phyloP scores from a whole-genome alignment of 2,888 invertebrate species.

The Drosophila mimetica region DNA sequence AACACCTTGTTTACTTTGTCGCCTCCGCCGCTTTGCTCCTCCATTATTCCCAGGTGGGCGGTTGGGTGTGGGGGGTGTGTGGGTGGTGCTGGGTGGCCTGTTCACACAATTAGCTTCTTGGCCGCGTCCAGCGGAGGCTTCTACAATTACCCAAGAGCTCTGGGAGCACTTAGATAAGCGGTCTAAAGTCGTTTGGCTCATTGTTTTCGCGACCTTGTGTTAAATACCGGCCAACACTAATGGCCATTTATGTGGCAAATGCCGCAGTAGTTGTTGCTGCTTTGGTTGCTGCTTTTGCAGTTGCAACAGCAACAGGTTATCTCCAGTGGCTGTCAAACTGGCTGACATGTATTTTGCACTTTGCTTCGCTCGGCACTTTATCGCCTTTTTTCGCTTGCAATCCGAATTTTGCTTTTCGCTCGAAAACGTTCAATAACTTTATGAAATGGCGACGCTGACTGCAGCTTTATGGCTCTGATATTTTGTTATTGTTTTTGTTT shows the following conservation, averaged over 20 bases:
- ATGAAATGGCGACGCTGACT: constrained; percentile 65
- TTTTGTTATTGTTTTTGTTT: constrained; percentile 11
- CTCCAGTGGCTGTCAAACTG: constrained; percentile 49
- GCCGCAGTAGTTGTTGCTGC: constrained; percentile 12
- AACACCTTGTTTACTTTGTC: constrained; percentile 73
- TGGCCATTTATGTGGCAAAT: constrained; percentile 44
- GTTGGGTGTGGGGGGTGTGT: constrained; percentile 22
- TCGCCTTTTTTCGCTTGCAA: constrained; percentile 36
- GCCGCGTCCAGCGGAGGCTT: constrained; percentile 17
- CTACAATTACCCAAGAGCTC: constrained; percentile 54
- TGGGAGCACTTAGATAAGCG: constrained; percentile 32
- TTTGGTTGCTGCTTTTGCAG: constrained; percentile 2
- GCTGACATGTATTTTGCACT: constrained; percentile 22
- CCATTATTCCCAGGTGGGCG: constrained; percentile 5
- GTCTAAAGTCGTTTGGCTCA: constrained; percentile 48
- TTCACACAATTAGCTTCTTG: constrained; percentile 64
- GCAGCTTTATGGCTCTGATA: constrained; percentile 33
- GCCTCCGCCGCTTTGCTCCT: constrained; percentile 21
- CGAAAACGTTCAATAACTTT: constrained; percentile 56
- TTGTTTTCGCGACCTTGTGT: constrained; percentile 69
- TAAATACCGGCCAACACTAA: constrained; percentile 60
- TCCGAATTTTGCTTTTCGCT: constrained; percentile 46
- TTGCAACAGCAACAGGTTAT: constrained; percentile 63
- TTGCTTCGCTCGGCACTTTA: constrained; percentile 35
- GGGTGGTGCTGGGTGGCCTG: constrained; percentile 34